These are phyloP conservation scores for Chrysina gloriosa DNA, from an alignment of 2,888 invertebrate species.

Conservation along the genomic window DNA sequence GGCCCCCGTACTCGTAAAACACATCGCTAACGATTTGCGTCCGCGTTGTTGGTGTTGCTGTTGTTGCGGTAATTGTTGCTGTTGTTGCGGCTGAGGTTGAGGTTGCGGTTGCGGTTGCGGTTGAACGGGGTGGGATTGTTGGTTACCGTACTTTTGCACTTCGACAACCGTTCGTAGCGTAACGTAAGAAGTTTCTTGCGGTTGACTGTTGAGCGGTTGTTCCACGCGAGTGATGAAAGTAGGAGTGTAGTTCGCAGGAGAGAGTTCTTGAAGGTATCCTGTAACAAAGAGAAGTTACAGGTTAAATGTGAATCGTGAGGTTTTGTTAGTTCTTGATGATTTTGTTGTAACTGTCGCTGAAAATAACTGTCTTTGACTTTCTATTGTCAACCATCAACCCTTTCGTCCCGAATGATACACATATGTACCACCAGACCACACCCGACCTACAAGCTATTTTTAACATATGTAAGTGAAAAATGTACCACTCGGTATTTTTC, in stretches of 20 bases:
- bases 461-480: no score
- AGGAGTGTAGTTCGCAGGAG: slow-evolving; percentile 81
- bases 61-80: slow-evolving; percentile 45
- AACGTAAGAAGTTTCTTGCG: slow-evolving; percentile 68
- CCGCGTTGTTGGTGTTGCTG: slow-evolving; percentile 57
- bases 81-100: slow-evolving; percentile 47
- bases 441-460: no score
- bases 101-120: slow-evolving; percentile 45
- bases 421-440: no score
- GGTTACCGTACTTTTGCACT: slow-evolving; percentile 63
- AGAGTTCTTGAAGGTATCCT: slow-evolving; percentile 84
- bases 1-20: slow-evolving; percentile 88
- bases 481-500: no score
- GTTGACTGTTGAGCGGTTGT: slow-evolving; percentile 67
- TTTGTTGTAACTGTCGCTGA: no score
- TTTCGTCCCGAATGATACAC: no score
- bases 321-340: no score
- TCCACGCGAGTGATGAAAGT: slow-evolving; percentile 79
- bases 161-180: slow-evolving; percentile 69
- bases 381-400: no score
- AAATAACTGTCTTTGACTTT: no score
- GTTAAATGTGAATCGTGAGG: no score
- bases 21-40: slow-evolving; percentile 83
- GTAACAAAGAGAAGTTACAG: slow-evolving; percentile 59
- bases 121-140: slow-evolving; percentile 52